Percentiles rank a stretch among this genome's conserved stretches.
Evolutionary conservation across 2,797 vertebrate species (phyloP).

Genomic region (Rhinichthys osculus): DNA sequence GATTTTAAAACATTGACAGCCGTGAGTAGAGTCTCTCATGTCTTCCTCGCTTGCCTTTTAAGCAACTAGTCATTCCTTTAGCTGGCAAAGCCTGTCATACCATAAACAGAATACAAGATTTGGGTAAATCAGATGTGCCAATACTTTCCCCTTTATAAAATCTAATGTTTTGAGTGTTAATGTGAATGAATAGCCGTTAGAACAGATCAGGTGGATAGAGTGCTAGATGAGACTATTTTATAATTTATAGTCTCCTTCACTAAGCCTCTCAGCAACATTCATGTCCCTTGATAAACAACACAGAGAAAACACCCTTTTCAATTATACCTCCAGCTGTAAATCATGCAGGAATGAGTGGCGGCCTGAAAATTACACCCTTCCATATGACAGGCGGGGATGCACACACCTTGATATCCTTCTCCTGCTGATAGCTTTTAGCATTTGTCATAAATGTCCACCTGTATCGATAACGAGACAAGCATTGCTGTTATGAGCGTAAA

Average conservation of each 20-base stretch:
- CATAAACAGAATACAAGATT: neutral
- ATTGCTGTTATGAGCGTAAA: conserved; percentile 68
- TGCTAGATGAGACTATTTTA: conserved; percentile 58
- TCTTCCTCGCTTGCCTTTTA: conserved; percentile 46
- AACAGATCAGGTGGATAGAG: conserved; percentile 59
- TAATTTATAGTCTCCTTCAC: conserved; percentile 61
- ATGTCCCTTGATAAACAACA: conserved; percentile 65
- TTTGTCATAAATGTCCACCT: conserved; percentile 68
- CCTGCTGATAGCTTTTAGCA: conserved; percentile 71
- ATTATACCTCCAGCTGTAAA: conserved; percentile 56
- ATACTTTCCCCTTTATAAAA: neutral
- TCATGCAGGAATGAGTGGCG: conserved; percentile 61
- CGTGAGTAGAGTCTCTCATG: conserved; percentile 63
- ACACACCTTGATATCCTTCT: conserved; percentile 59
- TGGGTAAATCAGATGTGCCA: neutral
- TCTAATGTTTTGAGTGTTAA: conserved; percentile 50
- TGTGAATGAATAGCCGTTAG: conserved; percentile 64
- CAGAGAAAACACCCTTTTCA: conserved; percentile 58
- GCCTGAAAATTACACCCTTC: conserved; percentile 55
- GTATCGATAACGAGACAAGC: conserved; percentile 66
- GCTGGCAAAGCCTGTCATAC: neutral
- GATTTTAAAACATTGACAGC: conserved; percentile 75
- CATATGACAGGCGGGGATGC: conserved; percentile 58
- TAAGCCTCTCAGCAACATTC: conserved; percentile 55
- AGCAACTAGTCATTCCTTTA: neutral